Evolutionary conservation across 2,113 vertebrate genomes (phyloP), one percentile per base, ranked within the genome.

Genomic region (Pseudonaja textilis): DNA sequence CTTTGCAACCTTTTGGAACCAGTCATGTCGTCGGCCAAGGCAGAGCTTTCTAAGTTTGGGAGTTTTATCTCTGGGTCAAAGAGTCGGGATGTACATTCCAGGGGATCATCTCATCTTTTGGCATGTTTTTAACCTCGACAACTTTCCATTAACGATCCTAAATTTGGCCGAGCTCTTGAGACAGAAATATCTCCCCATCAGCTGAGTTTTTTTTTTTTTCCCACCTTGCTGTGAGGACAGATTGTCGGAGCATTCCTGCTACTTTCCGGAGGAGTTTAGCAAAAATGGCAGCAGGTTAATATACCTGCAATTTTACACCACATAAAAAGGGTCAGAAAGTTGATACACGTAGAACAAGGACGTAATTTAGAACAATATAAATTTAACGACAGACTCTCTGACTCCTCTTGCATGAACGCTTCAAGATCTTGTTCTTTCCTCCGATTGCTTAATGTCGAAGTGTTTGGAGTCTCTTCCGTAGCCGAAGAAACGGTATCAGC

Each of bases 321-420:
- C 95, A 96, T 97, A 97, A 97, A 97, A 95, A 92, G 95, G 94
- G 94, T 64, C 96, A 96, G 97, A 97, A 96, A 93, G 89, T 94
- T 93, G 95, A 69, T n/a, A 96, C 97, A 96, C 95, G 95, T 97
- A 97, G 96, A 97, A 96, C 74, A 95, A 96, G 96, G 90, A 95
- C 96, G 92, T 97, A 97, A 97, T 97, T 97, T 97, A 96, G 96
- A 97, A 95, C 94, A 96, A 94, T 97, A 93, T 97, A 96, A 96
- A 96, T 97, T 97, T 97, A 97, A 97, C 95, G 96, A 92, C 56
- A 91, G 52, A 85, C 95, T 42, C 92, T 95, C 95, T 97, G 96
- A 95, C 88, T 90, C 95, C 92, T 96, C 95, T 94, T 94, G 93
- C 91, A 93, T 95, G 94, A 96, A 94, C 97, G 95, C 96, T 96